Evolutionary conservation across 2,113 vertebrate genomes (phyloP), one percentile per base, ranked within the genome.

Genomic region (Ceyx cyanopectus): DNA sequence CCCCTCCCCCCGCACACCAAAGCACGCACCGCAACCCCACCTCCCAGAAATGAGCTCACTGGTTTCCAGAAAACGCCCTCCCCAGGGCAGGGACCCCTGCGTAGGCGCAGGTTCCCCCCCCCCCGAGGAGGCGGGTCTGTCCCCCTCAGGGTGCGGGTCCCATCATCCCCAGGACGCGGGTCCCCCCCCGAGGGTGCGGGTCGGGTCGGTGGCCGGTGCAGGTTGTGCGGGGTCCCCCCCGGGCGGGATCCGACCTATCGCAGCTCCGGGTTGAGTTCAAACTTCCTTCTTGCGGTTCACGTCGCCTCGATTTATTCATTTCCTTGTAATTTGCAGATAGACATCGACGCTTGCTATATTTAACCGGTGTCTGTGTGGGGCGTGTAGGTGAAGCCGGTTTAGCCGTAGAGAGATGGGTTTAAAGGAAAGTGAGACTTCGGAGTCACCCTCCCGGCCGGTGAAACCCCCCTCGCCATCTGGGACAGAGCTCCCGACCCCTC

Each of bases 241-340:
- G 4, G 1, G 67, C 74, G 11, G 12, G 2, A 82, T 9, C 19
- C 9, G 1, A 81, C 84, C 91, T 91, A 56, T 72, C 86, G 50
- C 75, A 57, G 91, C 89, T 54, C 73, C 6, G 1, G 67, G 75
- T 72, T 56, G 37, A 66, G 5, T 23, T 74, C 81, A 22, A 89
- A 41, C 92, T 96, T 96, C 95, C 94, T 91, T 80, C 85, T 93
- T 95, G 96, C 0, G 94, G 95, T 91, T 82, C n/a, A 0, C 2
- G 23, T 29, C 9, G 19, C 70, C 92, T 80, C 92, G 70, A 95
- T 95, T 91, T 96, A 96, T 96, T 96, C 89, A 95, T 96, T 96
- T 96, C 95, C 84, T 96, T 91, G 95, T 95, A 96, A 95, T 87
- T 74, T 70, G 37, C 89, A 92, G 95, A 96, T 94, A 95, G 84